A percentile compares a stretch with the other conserved stretches of the same genome.
Evolutionary conservation across 2,888 invertebrate species (phyloP).

Genomic region (Drosophila neonasuta): DNA sequence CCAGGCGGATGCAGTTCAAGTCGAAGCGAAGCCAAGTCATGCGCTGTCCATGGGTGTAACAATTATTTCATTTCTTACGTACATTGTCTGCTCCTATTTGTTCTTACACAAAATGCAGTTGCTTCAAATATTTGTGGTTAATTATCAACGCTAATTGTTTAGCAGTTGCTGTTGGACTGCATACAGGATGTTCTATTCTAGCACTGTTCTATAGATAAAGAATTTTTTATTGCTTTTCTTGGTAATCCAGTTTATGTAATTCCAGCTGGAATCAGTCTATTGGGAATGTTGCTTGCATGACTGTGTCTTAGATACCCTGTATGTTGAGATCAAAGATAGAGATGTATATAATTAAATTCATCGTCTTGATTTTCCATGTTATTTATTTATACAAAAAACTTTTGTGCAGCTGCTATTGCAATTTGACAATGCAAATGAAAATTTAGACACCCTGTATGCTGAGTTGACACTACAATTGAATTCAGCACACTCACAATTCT

Average conservation of each 20-base stretch:
- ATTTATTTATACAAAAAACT: no score
- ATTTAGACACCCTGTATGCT: no score
- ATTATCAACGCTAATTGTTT: constrained; percentile 64
- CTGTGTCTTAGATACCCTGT: no score
- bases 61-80: constrained; percentile 43
- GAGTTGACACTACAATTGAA: no score
- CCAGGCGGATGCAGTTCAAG: constrained; percentile 56
- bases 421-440: no score
- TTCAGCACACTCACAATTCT: no score
- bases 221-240: not conserved
- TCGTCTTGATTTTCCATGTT: no score
- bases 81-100: constrained; percentile 26
- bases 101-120: constrained; percentile 69
- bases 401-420: no score
- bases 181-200: constrained; percentile 40
- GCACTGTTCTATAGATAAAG: not conserved
- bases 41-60: constrained; percentile 32
- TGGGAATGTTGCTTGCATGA: no score
- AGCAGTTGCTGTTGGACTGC: constrained; percentile 34
- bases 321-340: no score
- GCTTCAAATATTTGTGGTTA: constrained; percentile 64
- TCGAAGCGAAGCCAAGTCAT: constrained; percentile 10
- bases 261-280: no score
- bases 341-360: no score
- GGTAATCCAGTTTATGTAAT: not conserved